These are phyloP conservation scores for Pygoscelis adeliae DNA, from an alignment of 2,113 vertebrate species.

Conservation along the genomic window DNA sequence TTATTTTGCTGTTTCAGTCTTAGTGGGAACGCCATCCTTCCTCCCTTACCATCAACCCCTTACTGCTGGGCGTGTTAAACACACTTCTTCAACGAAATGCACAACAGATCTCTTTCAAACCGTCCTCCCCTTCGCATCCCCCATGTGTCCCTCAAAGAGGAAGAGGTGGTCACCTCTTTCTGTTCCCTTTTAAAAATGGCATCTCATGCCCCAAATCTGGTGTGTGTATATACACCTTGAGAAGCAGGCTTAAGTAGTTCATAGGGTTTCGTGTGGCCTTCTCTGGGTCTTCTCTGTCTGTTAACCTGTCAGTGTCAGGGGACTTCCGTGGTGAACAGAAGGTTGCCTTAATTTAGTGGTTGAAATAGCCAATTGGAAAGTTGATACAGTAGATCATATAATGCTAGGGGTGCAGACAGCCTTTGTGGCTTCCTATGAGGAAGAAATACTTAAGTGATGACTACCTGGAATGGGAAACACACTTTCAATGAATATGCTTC, in stretches of 20 bases:
- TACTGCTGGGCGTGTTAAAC: neutral
- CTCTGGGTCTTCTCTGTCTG: neutral
- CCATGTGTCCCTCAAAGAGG: neutral
- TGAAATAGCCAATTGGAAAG: neutral
- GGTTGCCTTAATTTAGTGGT: neutral
- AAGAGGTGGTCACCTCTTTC: neutral
- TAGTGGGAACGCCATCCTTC: neutral
- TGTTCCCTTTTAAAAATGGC: neutral
- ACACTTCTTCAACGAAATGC: neutral
- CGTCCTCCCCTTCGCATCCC: neutral
- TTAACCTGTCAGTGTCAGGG: neutral
- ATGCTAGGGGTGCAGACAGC: neutral
- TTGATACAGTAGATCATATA: neutral
- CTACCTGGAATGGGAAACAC: neutral
- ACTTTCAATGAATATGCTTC: neutral
- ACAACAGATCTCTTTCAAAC: neutral
- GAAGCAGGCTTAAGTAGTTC: neutral
- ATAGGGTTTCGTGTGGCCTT: neutral
- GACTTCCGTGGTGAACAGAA: neutral
- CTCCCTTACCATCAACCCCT: neutral
- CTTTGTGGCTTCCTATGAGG: neutral
- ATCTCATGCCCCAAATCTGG: neutral
- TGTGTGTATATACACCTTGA: neutral
- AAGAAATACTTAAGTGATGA: neutral
- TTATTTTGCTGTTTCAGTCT: neutral